Percentiles rank a stretch among this genome's conserved stretches.
Conservation (phyloP, 1,140 invertebrate genomes). For the Drosophila takahashii region DNA sequence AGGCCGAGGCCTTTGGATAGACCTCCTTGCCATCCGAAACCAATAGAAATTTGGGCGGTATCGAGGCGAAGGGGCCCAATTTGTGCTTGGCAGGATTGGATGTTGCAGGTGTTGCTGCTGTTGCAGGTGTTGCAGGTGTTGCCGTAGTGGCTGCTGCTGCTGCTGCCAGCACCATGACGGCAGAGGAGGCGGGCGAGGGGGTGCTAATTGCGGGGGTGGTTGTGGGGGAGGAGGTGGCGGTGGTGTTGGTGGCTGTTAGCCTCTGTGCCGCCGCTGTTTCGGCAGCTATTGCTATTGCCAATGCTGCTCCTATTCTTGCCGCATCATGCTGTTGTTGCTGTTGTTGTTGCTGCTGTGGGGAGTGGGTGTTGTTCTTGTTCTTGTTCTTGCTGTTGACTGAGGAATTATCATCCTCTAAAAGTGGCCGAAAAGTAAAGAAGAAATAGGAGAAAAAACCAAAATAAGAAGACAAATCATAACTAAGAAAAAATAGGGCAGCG, state of each 20-base stretch:
- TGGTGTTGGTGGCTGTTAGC: not conserved
- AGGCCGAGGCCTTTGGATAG: not conserved
- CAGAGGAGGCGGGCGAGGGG: not conserved
- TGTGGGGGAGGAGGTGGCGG: not conserved
- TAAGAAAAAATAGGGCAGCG: not conserved
- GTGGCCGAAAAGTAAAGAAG: conserved; percentile 26
- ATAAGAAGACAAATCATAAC: conserved; percentile 33
- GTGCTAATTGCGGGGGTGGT: conserved; percentile 2
- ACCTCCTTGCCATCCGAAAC: conserved; percentile 37
- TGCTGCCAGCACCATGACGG: conserved; percentile 22
- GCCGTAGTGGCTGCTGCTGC: conserved; percentile 7
- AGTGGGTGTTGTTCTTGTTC: conserved; percentile 43
- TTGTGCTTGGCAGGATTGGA: conserved; percentile 63
- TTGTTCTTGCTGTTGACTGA: conserved; percentile 52
- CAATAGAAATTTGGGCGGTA: conserved; percentile 45
- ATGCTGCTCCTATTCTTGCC: no score
- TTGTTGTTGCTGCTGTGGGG: conserved; percentile 17
- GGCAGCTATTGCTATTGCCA: no score
- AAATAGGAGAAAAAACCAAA: conserved; percentile 39
- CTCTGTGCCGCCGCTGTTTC: no score
- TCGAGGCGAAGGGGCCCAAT: conserved; percentile 19
- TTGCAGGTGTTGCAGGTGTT: not conserved
- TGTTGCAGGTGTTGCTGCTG: conserved; percentile 12
- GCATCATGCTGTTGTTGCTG: conserved; percentile 5
- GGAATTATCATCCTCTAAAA: conserved; percentile 66